Conservation (phyloP, 2,113 vertebrate genomes). For the Emberiza fucata region DNA sequence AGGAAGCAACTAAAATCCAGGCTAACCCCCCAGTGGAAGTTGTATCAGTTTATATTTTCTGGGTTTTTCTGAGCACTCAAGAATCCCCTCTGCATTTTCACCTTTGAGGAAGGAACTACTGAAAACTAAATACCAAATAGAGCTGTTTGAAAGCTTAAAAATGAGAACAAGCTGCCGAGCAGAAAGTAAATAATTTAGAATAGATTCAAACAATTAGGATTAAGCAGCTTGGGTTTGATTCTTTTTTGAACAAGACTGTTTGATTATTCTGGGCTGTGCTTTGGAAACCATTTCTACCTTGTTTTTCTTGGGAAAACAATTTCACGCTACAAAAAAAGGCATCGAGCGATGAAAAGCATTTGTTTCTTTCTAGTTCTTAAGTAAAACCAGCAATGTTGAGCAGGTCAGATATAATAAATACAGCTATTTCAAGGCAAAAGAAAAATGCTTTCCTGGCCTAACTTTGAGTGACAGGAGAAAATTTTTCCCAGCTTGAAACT, state of each 20-base stretch:
- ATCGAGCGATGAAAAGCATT: conserved; percentile 38
- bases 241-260: neutral
- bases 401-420: conserved; percentile 66
- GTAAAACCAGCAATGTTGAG: conserved; percentile 34
- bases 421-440: conserved; percentile 58
- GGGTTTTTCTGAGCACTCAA: neutral
- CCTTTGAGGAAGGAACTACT: neutral
- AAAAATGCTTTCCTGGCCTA: conserved; percentile 41
- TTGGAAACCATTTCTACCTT: conserved; percentile 44
- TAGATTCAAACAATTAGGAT: conserved; percentile 61
- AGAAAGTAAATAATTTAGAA: conserved; percentile 64
- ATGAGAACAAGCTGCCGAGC: conserved; percentile 57
- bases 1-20: neutral
- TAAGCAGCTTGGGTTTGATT: neutral
- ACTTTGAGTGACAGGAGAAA: conserved; percentile 66
- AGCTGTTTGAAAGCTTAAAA: neutral
- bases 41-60: neutral
- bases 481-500: conserved; percentile 55
- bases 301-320: conserved; percentile 28
- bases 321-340: conserved; percentile 28
- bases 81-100: neutral
- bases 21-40: neutral
- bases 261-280: neutral
- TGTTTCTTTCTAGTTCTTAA: conserved; percentile 46
- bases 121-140: neutral